Conservation (phyloP, 1,140 invertebrate genomes). For the Sarcophaga peregrina region DNA sequence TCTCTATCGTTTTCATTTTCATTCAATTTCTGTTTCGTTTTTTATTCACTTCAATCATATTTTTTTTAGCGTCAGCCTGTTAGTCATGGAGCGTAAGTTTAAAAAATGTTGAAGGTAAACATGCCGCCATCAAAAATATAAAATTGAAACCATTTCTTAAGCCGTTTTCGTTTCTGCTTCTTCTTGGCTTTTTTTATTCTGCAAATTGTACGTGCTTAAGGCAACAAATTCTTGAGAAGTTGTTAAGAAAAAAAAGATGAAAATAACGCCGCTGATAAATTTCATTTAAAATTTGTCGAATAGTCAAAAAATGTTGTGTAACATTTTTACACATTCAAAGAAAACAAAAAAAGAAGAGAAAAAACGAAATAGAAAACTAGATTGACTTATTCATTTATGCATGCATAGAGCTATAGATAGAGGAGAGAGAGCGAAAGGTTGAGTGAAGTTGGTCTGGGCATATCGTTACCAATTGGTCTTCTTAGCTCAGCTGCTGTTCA, state of each 20-base stretch:
- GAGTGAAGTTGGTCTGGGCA: too few relatives aligned
- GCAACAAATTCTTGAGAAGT: neutral
- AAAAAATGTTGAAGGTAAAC: slow-evolving; percentile 8
- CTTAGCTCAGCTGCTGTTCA: neutral
- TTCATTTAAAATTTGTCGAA: slow-evolving; percentile 38
- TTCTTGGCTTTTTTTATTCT: neutral
- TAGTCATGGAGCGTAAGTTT: neutral
- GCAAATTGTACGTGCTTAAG: slow-evolving; percentile 17
- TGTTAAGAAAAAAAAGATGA: slow-evolving; percentile 9
- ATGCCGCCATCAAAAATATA: slow-evolving; percentile 30
- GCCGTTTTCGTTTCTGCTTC: neutral
- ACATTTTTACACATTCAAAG: too few relatives aligned
- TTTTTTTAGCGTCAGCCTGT: neutral
- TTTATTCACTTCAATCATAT: too few relatives aligned
- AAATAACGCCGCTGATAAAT: slow-evolving; percentile 25
- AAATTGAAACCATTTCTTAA: slow-evolving; percentile 19
- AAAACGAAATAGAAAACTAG: too few relatives aligned
- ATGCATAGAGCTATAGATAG: neutral
- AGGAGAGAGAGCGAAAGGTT: neutral
- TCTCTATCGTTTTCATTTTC: too few relatives aligned
- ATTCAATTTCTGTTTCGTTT: too few relatives aligned
- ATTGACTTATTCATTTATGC: too few relatives aligned
- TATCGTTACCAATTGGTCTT: neutral
- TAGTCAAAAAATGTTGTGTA: neutral
- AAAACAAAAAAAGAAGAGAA: too few relatives aligned